phyloP scores from a whole-genome alignment of 2,797 vertebrate species.

The Acanthornis magna region DNA sequence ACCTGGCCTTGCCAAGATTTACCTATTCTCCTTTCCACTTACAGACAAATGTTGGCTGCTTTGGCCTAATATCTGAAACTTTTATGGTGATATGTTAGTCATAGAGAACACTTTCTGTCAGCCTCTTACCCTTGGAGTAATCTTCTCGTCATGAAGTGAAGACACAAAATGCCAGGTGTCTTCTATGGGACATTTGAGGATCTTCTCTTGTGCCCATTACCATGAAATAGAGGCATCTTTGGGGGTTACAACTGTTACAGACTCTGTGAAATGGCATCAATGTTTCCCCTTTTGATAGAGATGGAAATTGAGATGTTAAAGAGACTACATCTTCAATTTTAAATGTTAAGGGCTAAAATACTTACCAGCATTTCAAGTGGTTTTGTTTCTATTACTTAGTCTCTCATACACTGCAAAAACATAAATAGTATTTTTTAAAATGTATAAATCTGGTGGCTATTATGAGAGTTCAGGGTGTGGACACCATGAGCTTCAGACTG shows the following conservation, averaged over 20 bases:
- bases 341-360: background rate
- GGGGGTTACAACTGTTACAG: background rate
- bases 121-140: background rate
- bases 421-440: background rate
- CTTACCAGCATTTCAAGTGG: background rate
- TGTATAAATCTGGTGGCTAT: background rate
- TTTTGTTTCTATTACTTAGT: background rate
- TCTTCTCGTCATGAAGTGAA: background rate
- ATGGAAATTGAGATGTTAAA: background rate
- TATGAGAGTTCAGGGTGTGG: background rate
- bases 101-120: background rate
- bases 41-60: background rate
- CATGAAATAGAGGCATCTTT: fast-evolving
- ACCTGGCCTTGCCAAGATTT: background rate
- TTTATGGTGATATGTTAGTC: background rate
- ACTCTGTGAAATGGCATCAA: background rate
- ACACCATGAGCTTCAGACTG: background rate
- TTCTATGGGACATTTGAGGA: background rate
- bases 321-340: background rate
- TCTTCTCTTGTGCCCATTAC: background rate
- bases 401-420: background rate
- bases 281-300: background rate
- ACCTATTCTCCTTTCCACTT: background rate
- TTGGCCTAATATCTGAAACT: background rate
- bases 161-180: background rate